Base-by-base conservation (phyloP, 2,888 invertebrate genomes). In the Odontothrips loti region DNA sequence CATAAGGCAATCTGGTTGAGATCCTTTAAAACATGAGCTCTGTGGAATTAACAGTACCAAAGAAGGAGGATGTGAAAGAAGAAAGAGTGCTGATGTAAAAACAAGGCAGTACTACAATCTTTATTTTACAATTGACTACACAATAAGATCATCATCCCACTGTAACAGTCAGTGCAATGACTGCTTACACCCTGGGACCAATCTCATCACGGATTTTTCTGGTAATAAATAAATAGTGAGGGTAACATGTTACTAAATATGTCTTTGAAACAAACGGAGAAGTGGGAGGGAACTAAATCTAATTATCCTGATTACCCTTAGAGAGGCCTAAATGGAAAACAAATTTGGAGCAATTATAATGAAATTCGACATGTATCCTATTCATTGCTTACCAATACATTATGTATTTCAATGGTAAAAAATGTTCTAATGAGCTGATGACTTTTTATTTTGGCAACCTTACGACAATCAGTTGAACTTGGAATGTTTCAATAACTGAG, bases 331-430 rank as follows among this genome's bases (percentile, higher is more conserved):
- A 43, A 58, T 58, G 20, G n/a, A 58, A 58, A 58, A 58, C 58
- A 17, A 58, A 20, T 58, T 58, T 58, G 58, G n/a, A 58, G 4
- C n/a, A 79, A 68, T n/a, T n/a, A 68, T n/a, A 68, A 68, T n/a
- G 23, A 68, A 23, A 68, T n/a, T n/a, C 6, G n/a, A 68, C n/a
- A n/a, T 2, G n/a, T 68, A 23, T 68, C 23, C 23, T 68, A 47
- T 20, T 43, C 8, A 23, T 15, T 47, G 43, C 15, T 17, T 47
- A 20, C n/a, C n/a, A n/a, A n/a, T 43, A 80, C 34, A 17, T 27
- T 79, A 79, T 79, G n/a, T 27, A n/a, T 79, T 47, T 47, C 20
- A 78, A 43, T n/a, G 78, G n/a, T 12, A 80, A 80, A 80, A 68
- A 34, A 80, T 17, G n/a, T 58, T 17, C 20, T 29, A 79, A 23